Evolutionary conservation across 2,113 vertebrate genomes (phyloP).

Genomic region (Poicephalus gulielmi): DNA sequence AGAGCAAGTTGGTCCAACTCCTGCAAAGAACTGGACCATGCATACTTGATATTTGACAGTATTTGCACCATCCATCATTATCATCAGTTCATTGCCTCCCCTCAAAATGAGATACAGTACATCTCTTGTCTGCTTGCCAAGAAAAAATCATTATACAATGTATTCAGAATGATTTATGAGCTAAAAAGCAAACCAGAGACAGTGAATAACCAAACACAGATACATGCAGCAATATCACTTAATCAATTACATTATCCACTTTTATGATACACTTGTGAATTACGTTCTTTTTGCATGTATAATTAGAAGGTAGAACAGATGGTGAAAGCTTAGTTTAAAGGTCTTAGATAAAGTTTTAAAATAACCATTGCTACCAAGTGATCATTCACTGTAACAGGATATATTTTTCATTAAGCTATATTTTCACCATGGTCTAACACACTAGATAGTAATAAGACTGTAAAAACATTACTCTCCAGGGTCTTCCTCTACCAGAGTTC

Average conservation of each 20-base stretch:
- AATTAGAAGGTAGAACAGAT: slow-evolving; percentile 62
- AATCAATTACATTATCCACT: slow-evolving; percentile 53
- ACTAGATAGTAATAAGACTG: slow-evolving; percentile 28
- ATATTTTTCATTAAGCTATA: not conserved
- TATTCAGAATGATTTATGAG: slow-evolving; percentile 38
- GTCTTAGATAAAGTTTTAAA: slow-evolving; percentile 49
- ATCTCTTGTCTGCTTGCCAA: slow-evolving; percentile 20
- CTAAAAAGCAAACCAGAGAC: slow-evolving; percentile 32
- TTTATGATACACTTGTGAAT: slow-evolving; percentile 50
- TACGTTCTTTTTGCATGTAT: slow-evolving; percentile 51
- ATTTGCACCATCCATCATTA: not conserved
- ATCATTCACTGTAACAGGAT: slow-evolving; percentile 49
- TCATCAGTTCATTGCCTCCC: not conserved
- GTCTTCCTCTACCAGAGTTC: not conserved
- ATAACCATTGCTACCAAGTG: slow-evolving; percentile 48
- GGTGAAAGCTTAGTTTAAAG: slow-evolving; percentile 52
- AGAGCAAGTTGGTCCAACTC: not conserved
- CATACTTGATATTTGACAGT: not conserved
- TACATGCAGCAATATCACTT: slow-evolving; percentile 21
- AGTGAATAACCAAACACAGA: slow-evolving; percentile 29
- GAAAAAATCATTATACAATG: slow-evolving; percentile 4
- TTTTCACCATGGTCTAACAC: slow-evolving; percentile 36
- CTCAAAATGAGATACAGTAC: not conserved
- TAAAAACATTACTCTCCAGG: slow-evolving; percentile 35
- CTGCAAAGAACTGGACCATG: not conserved